Percentiles rank a stretch among this genome's conserved stretches.
phyloP scores from a whole-genome alignment of 1,140 invertebrate genomes.

The Aphelenchoides besseyi region DNA sequence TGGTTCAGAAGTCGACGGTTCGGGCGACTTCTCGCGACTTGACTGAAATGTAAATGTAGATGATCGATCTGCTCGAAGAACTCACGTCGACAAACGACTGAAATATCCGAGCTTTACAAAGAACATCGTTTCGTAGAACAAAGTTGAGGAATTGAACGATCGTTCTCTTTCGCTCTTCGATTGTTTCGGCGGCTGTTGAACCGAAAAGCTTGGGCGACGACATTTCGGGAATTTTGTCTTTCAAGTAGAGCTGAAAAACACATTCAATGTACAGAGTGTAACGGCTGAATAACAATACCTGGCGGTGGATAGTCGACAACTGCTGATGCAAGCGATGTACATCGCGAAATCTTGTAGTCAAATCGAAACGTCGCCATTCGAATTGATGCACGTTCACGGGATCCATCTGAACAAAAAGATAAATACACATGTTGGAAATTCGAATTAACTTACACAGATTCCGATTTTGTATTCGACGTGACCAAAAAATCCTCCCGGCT shows the following conservation, averaged over 20 bases:
- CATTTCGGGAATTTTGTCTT: constrained; percentile 45
- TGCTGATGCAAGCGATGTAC: constrained; percentile 33
- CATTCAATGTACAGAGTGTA: not conserved
- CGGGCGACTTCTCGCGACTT: not conserved
- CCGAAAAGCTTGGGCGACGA: constrained; percentile 49
- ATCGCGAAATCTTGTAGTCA: constrained; percentile 41
- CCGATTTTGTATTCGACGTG: constrained; percentile 48
- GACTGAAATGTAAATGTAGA: not conserved
- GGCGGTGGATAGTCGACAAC: constrained; percentile 37
- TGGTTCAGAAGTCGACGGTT: constrained; percentile 7
- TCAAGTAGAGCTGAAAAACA: constrained; percentile 43
- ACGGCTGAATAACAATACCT: constrained; percentile 27
- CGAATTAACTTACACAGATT: constrained; percentile 37
- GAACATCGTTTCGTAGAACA: constrained; percentile 47
- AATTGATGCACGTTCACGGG: constrained; percentile 13
- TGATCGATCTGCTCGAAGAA: not conserved
- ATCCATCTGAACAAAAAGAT: constrained; percentile 6
- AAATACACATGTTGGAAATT: constrained; percentile 11
- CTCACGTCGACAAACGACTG: constrained; percentile 46
- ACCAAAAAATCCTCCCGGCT: constrained; percentile 38
- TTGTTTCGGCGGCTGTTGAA: constrained; percentile 41
- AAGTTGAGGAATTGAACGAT: constrained; percentile 43
- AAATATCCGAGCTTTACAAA: constrained; percentile 41
- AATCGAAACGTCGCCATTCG: constrained; percentile 31
- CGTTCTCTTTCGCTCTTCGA: constrained; percentile 32